Evolutionary conservation across 2,113 vertebrate genomes (phyloP), one percentile per base, ranked within the genome.

Genomic region (Xenus cinereus): DNA sequence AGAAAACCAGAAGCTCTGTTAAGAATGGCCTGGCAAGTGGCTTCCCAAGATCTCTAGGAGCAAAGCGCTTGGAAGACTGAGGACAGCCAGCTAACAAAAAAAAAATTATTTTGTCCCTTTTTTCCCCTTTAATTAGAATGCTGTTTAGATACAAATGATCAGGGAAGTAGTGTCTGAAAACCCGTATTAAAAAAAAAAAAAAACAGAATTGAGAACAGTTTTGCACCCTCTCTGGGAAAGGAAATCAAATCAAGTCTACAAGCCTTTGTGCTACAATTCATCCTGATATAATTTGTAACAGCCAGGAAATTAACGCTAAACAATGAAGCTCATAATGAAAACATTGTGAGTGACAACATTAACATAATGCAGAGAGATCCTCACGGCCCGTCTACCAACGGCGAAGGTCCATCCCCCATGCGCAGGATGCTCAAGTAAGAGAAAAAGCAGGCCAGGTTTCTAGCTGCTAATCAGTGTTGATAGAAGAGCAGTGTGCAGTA

Each of bases 271-370:
- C 56, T 92, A 48, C 30, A 18, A 87, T 95, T 94, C 76, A 92
- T 81, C 69, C 83, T 81, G 27, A 89, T 45, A 87, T 41, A 84
- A 92, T 89, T 81, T 94, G 35, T 87, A 95, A 87, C 35, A 87
- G 68, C 19, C 72, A 79, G 83, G 68, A 97, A 95, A 97, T 94
- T 92, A 95, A 90, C 3, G 1, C 76, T 93, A 92, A 92, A 96
- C 88, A 96, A 97, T 92, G 86, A 92, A 39, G 60, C 88, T 94
- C 19, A 3, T 94, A 78, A 97, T 95, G 90, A 92, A 96, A 97
- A 86, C 66, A 78, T 33, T 63, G 51, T 96, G 80, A 97, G 60
- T 84, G 80, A 89, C 82, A 96, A 91, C 30, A 75, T 48, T 71
- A 81, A 56, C 76, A 89, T 81, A 93, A 89, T 75, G 33, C 39